These are phyloP conservation scores for Stenodera caucasica DNA, from an alignment of 2,888 invertebrate genomes.

Conservation along the genomic window DNA sequence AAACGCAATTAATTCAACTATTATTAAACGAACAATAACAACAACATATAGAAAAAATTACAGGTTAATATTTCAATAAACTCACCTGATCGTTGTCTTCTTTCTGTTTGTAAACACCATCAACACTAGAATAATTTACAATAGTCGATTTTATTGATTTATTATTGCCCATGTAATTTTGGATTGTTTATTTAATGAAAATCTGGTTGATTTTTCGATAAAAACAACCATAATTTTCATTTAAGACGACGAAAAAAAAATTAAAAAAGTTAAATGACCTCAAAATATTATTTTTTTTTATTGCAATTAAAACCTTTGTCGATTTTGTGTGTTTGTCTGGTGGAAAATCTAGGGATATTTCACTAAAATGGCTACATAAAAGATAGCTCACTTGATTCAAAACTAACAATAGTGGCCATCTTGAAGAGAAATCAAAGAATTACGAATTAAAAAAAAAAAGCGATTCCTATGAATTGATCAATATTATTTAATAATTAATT, in stretches of 20 bases:
- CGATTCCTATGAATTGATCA: too few relatives aligned
- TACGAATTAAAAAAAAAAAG: too few relatives aligned
- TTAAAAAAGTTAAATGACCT: conserved; percentile 42
- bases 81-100: conserved; percentile 46
- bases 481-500: too few relatives aligned
- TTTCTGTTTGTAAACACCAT: conserved; percentile 46
- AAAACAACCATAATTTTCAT: conserved; percentile 40
- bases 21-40: conserved; percentile 36
- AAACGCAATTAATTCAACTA: conserved; percentile 27
- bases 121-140: conserved; percentile 40
- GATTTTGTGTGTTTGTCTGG: neutral
- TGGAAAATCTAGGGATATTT: neutral
- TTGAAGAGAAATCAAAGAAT: too few relatives aligned
- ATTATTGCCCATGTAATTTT: conserved; percentile 54
- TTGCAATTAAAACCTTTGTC: conserved; percentile 30
- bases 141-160: conserved; percentile 35
- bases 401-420: too few relatives aligned
- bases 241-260: neutral
- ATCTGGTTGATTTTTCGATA: conserved; percentile 23
- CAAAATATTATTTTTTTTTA: conserved; percentile 44
- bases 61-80: conserved; percentile 28
- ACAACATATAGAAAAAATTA: conserved; percentile 46
- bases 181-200: conserved; percentile 16
- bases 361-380: too few relatives aligned
- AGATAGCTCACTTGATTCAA: too few relatives aligned